A percentile compares a stretch with the other conserved stretches of the same genome.
phyloP scores from a whole-genome alignment of 2,113 vertebrate genomes.

The Calypte anna region DNA sequence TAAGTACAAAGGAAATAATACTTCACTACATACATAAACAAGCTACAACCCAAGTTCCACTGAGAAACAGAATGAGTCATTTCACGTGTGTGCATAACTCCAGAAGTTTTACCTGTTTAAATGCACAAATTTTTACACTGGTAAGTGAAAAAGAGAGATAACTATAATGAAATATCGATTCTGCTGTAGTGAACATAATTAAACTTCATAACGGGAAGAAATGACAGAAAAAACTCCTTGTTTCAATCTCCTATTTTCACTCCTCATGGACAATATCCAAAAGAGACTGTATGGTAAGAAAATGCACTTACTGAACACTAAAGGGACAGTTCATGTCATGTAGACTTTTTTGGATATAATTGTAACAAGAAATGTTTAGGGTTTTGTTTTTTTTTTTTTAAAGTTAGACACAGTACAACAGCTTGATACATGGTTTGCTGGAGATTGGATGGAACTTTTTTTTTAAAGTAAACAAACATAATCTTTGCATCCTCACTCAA shows the following conservation, averaged over 20 bases:
- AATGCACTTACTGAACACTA: not conserved
- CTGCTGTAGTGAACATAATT: not conserved
- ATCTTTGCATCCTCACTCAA: not conserved
- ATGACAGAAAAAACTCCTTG: conserved; percentile 23
- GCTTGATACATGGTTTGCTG: not conserved
- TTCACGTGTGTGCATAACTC: not conserved
- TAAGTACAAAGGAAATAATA: conserved; percentile 36
- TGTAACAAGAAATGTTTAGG: not conserved
- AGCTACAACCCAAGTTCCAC: not conserved
- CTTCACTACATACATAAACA: conserved; percentile 1
- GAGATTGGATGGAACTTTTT: not conserved
- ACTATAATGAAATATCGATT: not conserved
- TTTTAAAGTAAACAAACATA: not conserved
- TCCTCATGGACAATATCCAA: conserved; percentile 40
- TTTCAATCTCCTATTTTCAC: conserved; percentile 55
- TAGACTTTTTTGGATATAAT: not conserved
- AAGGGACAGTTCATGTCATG: not conserved
- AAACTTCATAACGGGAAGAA: conserved; percentile 38
- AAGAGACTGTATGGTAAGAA: conserved; percentile 23
- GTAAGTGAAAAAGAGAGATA: not conserved
- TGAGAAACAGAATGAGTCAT: not conserved
- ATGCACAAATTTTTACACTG: not conserved
- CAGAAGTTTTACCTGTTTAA: not conserved
- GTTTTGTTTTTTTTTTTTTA: not conserved
- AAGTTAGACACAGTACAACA: not conserved